These are phyloP conservation scores for Drosophila mojavensis DNA, from an alignment of 1,140 invertebrate species.

Conservation along the genomic window DNA sequence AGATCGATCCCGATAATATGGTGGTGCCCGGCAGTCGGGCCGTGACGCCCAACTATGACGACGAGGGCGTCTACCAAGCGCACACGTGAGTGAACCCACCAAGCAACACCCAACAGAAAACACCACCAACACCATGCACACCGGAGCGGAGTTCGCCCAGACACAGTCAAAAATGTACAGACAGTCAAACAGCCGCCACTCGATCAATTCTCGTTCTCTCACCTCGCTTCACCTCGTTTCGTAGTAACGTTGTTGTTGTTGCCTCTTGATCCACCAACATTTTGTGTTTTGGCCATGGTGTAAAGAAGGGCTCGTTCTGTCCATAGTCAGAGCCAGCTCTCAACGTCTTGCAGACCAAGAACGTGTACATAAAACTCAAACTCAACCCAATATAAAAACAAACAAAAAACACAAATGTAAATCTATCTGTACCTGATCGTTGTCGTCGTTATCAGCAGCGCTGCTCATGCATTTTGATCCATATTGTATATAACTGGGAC, in stretches of 20 bases:
- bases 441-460: conserved; percentile 64
- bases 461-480: conserved; percentile 23
- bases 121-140: conserved; percentile 22
- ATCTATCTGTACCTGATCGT: conserved; percentile 38
- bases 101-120: conserved; percentile 29
- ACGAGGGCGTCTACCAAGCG: conserved; percentile 78
- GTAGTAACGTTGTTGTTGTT: conserved; percentile 68
- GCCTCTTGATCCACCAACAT: conserved; percentile 41
- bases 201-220: conserved; percentile 41
- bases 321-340: conserved; percentile 7
- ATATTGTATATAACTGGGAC: conserved; percentile 65
- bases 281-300: conserved; percentile 51
- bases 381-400: conserved; percentile 6
- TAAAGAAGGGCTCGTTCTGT: conserved; percentile 34
- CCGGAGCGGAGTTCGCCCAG: conserved; percentile 30
- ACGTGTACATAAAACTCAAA: conserved; percentile 58
- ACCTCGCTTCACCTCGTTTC: conserved; percentile 55
- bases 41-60: conserved; percentile 72
- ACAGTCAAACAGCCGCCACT: conserved; percentile 52
- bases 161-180: conserved; percentile 69
- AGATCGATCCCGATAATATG: conserved; percentile 81
- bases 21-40: conserved; percentile 80
- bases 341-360: conserved; percentile 71
- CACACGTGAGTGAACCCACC: conserved; percentile 81
- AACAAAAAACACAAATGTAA: conserved; percentile 26